These are phyloP conservation scores for Odontomachus brunneus DNA, from an alignment of 1,140 invertebrate species.

Conservation along the genomic window DNA sequence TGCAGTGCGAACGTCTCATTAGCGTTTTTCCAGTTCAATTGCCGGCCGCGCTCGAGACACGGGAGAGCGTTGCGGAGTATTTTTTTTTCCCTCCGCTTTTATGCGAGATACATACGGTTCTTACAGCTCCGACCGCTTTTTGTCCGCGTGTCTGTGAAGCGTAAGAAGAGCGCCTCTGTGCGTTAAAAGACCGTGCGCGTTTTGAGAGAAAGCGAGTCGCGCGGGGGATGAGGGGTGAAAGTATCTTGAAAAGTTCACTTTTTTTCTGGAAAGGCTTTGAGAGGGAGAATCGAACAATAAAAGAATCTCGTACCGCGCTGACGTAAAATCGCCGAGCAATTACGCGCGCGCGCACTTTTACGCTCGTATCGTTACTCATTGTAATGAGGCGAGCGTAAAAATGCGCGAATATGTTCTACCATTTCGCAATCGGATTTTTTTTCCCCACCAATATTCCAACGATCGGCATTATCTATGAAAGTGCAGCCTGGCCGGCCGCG, in stretches of 20 bases:
- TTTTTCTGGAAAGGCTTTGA: too few relatives aligned
- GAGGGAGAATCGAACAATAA: neutral
- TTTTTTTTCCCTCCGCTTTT: neutral
- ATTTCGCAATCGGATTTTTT: slow-evolving; percentile 28
- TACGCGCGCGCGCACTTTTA: slow-evolving; percentile 13
- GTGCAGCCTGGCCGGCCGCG: neutral
- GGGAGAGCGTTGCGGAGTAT: too few relatives aligned
- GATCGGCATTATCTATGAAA: slow-evolving; percentile 60
- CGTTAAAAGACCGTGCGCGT: neutral
- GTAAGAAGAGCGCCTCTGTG: too few relatives aligned
- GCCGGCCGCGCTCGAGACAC: too few relatives aligned
- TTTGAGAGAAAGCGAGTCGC: too few relatives aligned
- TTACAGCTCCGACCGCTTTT: neutral
- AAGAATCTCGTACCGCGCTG: neutral
- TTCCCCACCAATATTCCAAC: slow-evolving; percentile 42
- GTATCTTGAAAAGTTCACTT: neutral
- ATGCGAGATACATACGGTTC: neutral
- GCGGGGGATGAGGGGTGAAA: too few relatives aligned
- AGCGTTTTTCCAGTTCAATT: neutral
- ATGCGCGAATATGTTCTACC: slow-evolving; percentile 7
- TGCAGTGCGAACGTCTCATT: neutral
- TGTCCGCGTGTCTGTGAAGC: neutral
- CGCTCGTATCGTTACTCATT: slow-evolving; percentile 39
- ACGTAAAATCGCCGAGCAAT: neutral
- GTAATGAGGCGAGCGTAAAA: slow-evolving; percentile 45